These are phyloP conservation scores for Glaucomys volans DNA, from an alignment of 2,113 vertebrate genomes.

Conservation along the genomic window DNA sequence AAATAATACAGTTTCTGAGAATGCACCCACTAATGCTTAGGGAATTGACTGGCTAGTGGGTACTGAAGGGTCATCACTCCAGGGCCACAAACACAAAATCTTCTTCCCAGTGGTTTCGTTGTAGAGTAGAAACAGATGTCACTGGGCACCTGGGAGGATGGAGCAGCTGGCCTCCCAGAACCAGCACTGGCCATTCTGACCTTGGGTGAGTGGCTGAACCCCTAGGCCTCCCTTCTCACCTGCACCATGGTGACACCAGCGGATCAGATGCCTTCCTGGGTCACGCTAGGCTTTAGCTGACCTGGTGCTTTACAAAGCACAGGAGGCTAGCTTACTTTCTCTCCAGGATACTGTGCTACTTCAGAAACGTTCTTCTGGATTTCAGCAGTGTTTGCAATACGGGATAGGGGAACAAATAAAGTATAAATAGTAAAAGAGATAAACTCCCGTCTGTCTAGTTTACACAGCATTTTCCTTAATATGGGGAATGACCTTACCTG, in stretches of 20 bases:
- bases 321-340: not conserved
- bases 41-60: not conserved
- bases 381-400: not conserved
- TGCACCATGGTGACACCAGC: not conserved
- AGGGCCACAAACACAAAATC: not conserved
- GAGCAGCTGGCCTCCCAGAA: not conserved
- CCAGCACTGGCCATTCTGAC: not conserved
- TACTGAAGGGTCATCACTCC: not conserved
- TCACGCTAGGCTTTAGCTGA: not conserved
- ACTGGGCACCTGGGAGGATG: fast-evolving
- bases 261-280: not conserved
- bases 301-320: not conserved
- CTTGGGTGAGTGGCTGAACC: not conserved
- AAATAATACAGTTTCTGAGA: not conserved
- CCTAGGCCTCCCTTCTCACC: not conserved
- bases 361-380: not conserved
- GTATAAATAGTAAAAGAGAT: not conserved
- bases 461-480: constrained; percentile 17
- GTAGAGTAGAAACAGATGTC: not conserved
- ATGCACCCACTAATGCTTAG: not conserved
- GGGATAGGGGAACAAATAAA: not conserved
- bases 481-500: not conserved
- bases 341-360: not conserved
- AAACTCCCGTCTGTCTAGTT: not conserved
- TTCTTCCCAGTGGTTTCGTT: not conserved